phyloP scores from a whole-genome alignment of 1,140 invertebrate species.

The Dysdera silvatica region DNA sequence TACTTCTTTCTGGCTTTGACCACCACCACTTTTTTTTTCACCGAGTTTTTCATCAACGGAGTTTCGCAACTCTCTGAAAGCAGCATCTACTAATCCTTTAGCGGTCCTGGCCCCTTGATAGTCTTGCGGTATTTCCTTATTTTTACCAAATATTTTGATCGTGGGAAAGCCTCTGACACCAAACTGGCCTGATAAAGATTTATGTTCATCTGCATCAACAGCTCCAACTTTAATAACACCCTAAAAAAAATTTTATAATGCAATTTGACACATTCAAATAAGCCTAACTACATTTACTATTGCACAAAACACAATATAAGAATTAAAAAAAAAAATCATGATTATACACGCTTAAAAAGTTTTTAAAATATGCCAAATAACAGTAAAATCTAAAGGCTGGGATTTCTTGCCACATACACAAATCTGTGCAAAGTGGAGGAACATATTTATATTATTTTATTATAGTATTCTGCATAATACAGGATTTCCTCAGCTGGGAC shows the following conservation, averaged over 20 bases:
- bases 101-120: constrained; percentile 81
- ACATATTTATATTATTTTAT: too few species aligned
- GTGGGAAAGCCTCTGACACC: constrained; percentile 88
- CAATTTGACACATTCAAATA: neutral
- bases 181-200: constrained; percentile 68
- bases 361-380: neutral
- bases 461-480: too few species aligned
- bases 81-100: constrained; percentile 73
- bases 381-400: too few species aligned
- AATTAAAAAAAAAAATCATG: neutral
- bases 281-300: neutral
- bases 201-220: constrained; percentile 83
- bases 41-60: constrained; percentile 60
- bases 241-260: constrained; percentile 45
- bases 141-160: constrained; percentile 84
- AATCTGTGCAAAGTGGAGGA: too few species aligned
- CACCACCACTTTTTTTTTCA: constrained; percentile 44
- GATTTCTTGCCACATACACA: too few species aligned
- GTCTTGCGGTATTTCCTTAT: constrained; percentile 79
- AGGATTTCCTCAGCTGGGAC: too few species aligned
- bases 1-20: too few species aligned
- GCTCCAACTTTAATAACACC: constrained; percentile 89
- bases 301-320: neutral
- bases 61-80: constrained; percentile 58
- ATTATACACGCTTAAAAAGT: neutral